These are phyloP conservation scores for Tethya wilhelma DNA, from an alignment of 37 sponge, comb jelly and placozoan species.

Conservation along the genomic window DNA sequence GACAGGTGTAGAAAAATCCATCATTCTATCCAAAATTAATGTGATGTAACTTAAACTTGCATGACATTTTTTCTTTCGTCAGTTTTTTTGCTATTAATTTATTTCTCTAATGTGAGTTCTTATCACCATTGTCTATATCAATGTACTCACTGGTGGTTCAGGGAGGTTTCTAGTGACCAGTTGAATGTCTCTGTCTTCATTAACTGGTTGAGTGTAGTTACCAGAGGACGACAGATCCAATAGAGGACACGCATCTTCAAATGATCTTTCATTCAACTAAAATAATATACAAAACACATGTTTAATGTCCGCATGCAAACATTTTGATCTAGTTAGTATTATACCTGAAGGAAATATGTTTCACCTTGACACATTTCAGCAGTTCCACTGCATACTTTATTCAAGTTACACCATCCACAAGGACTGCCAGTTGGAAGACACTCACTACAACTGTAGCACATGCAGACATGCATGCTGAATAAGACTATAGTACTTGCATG, in stretches of 20 bases:
- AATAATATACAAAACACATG: background rate
- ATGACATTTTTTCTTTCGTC: too few species aligned
- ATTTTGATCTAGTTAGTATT: too few species aligned
- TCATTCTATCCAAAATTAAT: background rate
- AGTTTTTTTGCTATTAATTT: too few species aligned
- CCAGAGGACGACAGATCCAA: conserved; percentile 2
- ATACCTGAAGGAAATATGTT: conserved; percentile 12
- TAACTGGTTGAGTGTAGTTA: conserved; percentile 40
- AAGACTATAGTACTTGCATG: background rate
- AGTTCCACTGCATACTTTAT: conserved; percentile 49
- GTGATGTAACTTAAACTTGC: background rate
- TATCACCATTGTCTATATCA: too few species aligned
- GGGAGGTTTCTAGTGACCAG: conserved; percentile 53
- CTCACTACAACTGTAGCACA: conserved; percentile 26
- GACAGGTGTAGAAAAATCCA: conserved; percentile 39
- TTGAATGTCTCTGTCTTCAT: background rate
- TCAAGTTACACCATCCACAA: conserved; percentile 52
- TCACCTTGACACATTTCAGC: background rate
- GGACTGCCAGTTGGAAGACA: conserved; percentile 33
- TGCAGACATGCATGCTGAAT: background rate
- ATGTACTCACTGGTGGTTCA: background rate
- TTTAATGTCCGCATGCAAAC: too few species aligned
- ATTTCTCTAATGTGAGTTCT: too few species aligned
- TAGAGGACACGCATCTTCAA: conserved; percentile 46
- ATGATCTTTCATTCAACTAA: too few species aligned